Percentiles rank a stretch among this genome's conserved stretches.
phyloP scores from a whole-genome alignment of 2,888 invertebrate species.

The Lepidocyrtinus sp. region DNA sequence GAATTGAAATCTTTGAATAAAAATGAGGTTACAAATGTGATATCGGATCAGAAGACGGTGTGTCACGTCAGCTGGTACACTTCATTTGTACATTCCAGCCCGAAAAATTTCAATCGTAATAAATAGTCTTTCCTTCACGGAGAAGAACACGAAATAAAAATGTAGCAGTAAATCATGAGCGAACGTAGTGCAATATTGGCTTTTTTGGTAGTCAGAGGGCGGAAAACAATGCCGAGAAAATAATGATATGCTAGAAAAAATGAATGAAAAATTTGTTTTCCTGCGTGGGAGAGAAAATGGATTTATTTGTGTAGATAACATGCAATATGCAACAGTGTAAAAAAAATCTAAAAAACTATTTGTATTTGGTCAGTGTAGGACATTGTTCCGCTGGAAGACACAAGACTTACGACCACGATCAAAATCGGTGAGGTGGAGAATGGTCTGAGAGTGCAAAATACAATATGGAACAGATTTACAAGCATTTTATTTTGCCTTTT shows the following conservation, averaged over 20 bases:
- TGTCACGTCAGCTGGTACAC: not conserved
- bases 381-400: too few species aligned
- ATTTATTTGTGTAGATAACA: not conserved
- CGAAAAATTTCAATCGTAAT: not conserved
- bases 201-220: not conserved
- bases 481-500: conserved; percentile 21
- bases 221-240: not conserved
- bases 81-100: not conserved
- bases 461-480: not conserved
- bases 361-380: too few species aligned
- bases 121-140: not conserved
- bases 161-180: not conserved
- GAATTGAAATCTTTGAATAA: not conserved
- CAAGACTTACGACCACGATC: not conserved
- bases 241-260: not conserved
- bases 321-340: not conserved
- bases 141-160: not conserved
- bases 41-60: not conserved
- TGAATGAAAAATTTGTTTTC: not conserved
- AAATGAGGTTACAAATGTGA: not conserved
- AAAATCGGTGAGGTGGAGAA: not conserved
- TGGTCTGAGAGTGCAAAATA: not conserved
- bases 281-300: not conserved
- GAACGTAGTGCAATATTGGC: not conserved
- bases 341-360: too few species aligned